A percentile compares a stretch with the other conserved stretches of the same genome.
phyloP scores from a whole-genome alignment of 1,140 invertebrate genomes.

The Drosophila ercepeae region DNA sequence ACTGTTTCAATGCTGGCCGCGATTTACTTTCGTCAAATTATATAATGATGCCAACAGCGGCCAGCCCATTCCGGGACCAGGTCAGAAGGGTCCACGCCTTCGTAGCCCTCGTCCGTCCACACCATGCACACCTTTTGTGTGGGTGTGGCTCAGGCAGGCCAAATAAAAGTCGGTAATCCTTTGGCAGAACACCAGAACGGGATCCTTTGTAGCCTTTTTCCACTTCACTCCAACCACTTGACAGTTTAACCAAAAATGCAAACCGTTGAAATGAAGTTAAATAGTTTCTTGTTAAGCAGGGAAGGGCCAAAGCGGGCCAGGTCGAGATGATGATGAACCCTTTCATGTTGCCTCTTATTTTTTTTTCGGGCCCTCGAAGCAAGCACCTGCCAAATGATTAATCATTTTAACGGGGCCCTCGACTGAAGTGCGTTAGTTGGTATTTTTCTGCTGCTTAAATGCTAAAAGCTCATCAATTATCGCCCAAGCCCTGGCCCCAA shows the following conservation, averaged over 20 bases:
- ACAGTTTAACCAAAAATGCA: slow-evolving; percentile 76
- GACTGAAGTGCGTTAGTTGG: slow-evolving; percentile 54
- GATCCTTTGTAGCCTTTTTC: slow-evolving; percentile 36
- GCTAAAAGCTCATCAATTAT: slow-evolving; percentile 82
- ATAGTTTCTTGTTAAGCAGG: slow-evolving; percentile 79
- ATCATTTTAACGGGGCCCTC: slow-evolving; percentile 66
- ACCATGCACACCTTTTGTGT: slow-evolving; percentile 49
- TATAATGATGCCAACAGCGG: slow-evolving; percentile 69
- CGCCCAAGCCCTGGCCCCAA: slow-evolving; percentile 7
- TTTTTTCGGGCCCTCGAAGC: slow-evolving; percentile 6
- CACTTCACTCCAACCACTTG: slow-evolving; percentile 56
- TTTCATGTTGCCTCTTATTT: slow-evolving; percentile 21
- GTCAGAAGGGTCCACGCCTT: slow-evolving; percentile 51
- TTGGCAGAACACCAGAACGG: slow-evolving; percentile 36
- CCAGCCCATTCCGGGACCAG: slow-evolving; percentile 53
- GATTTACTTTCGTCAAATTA: slow-evolving; percentile 71
- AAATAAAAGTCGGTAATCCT: slow-evolving; percentile 73
- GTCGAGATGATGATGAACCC: slow-evolving; percentile 44
- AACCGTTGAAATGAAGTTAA: slow-evolving; percentile 78
- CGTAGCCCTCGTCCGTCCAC: not conserved
- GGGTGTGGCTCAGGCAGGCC: slow-evolving; percentile 64
- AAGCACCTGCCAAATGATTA: slow-evolving; percentile 80
- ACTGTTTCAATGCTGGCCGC: slow-evolving; percentile 26
- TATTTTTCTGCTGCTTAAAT: slow-evolving; percentile 59
- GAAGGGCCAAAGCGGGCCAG: slow-evolving; percentile 37